Evolutionary conservation across 2,113 vertebrate species (phyloP).

Genomic region (Ramphastos sulfuratus): DNA sequence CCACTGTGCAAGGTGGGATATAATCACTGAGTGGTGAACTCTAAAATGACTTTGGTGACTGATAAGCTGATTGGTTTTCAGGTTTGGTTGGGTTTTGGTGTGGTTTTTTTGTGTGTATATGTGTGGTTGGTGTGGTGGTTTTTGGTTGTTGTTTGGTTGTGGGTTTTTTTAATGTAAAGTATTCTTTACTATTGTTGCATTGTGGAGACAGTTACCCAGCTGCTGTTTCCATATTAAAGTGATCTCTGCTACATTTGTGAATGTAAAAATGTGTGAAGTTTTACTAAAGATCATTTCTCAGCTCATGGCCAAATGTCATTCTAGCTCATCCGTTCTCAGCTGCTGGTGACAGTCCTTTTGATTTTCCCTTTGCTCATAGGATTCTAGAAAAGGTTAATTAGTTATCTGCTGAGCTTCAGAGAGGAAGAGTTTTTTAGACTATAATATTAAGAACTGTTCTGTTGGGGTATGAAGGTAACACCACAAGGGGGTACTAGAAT

Average conservation of each 20-base stretch:
- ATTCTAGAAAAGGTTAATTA: constrained; percentile 76
- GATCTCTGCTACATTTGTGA: neutral
- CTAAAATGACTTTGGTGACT: neutral
- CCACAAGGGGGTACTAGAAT: constrained; percentile 76
- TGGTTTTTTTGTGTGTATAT: too few relatives aligned
- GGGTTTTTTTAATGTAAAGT: neutral
- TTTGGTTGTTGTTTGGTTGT: too few relatives aligned
- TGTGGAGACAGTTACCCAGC: neutral
- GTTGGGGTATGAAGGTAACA: constrained; percentile 73
- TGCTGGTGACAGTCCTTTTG: constrained; percentile 16
- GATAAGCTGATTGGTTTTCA: neutral
- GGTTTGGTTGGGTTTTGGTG: too few relatives aligned
- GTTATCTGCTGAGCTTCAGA: constrained; percentile 56
- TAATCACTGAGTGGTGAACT: neutral
- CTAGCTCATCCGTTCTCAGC: constrained; percentile 15
- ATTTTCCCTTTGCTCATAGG: constrained; percentile 64
- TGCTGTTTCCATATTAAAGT: neutral
- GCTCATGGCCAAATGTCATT: constrained; percentile 17
- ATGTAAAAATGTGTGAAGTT: neutral
- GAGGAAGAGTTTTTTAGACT: constrained; percentile 53
- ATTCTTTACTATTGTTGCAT: neutral
- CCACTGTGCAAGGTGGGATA: neutral
- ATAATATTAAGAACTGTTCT: constrained; percentile 57
- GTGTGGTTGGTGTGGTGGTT: too few relatives aligned
- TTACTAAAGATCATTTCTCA: neutral